These are phyloP conservation scores for Paracanthobrama guichenoti DNA, from an alignment of 2,113 vertebrate genomes.

Conservation along the genomic window DNA sequence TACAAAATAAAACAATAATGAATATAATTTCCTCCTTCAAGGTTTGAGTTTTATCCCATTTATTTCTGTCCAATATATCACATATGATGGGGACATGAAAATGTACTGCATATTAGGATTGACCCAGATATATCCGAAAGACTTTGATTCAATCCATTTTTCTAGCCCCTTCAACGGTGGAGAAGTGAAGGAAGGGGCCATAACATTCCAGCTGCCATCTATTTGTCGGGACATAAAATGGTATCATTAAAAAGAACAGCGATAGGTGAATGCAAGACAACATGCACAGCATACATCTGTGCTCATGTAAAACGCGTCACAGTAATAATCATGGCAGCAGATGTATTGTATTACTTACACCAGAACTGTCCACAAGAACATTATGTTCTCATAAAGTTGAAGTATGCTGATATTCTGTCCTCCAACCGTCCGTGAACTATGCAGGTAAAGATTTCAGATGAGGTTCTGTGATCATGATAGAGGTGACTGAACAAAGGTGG, in stretches of 20 bases:
- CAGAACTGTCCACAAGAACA: neutral
- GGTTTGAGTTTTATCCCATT: neutral
- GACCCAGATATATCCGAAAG: slow-evolving; percentile 4
- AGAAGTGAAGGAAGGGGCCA: slow-evolving; percentile 3
- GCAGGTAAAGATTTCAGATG: neutral
- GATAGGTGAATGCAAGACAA: neutral
- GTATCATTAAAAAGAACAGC: slow-evolving; percentile 12
- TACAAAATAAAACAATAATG: neutral
- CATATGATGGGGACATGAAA: neutral
- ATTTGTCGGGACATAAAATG: neutral
- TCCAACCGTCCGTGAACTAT: neutral
- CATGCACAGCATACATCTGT: neutral
- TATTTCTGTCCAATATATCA: neutral
- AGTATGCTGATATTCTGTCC: slow-evolving; percentile 12
- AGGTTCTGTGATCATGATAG: neutral
- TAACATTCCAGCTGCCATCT: slow-evolving; percentile 4
- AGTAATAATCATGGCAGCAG: neutral
- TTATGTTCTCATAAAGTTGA: slow-evolving; percentile 2
- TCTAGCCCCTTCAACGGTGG: too few species aligned
- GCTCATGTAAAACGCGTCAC: slow-evolving; percentile 1
- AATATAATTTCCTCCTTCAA: neutral
- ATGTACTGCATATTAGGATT: neutral
- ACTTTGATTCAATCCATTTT: slow-evolving; percentile 32
- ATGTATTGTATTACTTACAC: slow-evolving; percentile 3
- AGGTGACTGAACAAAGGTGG: too few species aligned